These are phyloP conservation scores for Pipra filicauda DNA, from an alignment of 2,113 vertebrate genomes.

Conservation along the genomic window DNA sequence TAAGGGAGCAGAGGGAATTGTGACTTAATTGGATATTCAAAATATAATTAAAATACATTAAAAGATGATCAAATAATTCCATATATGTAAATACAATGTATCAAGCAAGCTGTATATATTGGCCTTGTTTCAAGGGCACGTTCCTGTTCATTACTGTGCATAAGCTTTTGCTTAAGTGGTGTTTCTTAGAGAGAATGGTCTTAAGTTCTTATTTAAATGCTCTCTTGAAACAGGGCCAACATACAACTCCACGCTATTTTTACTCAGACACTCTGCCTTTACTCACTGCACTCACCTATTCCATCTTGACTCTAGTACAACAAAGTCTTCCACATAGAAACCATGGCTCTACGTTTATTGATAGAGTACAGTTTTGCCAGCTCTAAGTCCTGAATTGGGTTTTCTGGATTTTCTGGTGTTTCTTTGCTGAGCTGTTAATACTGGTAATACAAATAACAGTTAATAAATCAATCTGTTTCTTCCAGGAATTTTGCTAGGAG, in stretches of 20 bases:
- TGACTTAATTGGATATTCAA: slow-evolving; percentile 5
- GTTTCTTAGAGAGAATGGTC: neutral
- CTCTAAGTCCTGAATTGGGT: neutral
- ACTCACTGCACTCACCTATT: neutral
- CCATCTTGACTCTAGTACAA: neutral
- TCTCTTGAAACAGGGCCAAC: neutral
- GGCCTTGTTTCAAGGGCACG: neutral
- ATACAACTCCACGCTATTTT: neutral
- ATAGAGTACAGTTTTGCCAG: neutral
- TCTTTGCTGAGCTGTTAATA: slow-evolving; percentile 43
- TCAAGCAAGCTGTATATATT: neutral
- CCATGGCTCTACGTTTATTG: neutral
- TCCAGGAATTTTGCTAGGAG: slow-evolving; percentile 43
- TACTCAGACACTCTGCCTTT: neutral
- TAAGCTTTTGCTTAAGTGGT: slow-evolving; percentile 17
- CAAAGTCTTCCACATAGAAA: neutral
- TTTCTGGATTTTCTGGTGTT: slow-evolving; percentile 31
- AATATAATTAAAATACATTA: slow-evolving; percentile 27
- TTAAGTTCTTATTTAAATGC: slow-evolving; percentile 16
- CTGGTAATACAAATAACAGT: slow-evolving; percentile 62
- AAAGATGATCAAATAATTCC: neutral
- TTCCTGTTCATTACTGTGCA: neutral
- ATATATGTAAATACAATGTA: slow-evolving; percentile 5
- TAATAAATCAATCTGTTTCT: slow-evolving; percentile 61
- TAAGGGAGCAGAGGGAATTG: neutral